These are phyloP conservation scores for Heliconius hewitsoni DNA, from an alignment of 1,140 invertebrate species.

Conservation along the genomic window DNA sequence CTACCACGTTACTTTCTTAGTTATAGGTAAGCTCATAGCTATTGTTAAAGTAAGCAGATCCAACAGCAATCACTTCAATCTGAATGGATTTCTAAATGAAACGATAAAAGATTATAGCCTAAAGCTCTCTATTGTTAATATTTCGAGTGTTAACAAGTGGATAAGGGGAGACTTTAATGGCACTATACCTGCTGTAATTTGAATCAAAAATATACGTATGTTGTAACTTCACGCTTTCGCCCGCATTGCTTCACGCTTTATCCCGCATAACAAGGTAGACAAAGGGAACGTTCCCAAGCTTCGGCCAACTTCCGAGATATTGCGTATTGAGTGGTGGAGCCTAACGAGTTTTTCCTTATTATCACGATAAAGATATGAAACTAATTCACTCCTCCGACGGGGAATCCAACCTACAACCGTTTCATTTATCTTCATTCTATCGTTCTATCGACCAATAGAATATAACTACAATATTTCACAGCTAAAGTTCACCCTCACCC, in stretches of 20 bases:
- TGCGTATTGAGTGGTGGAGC: not conserved
- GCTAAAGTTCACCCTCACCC: slow-evolving; percentile 16
- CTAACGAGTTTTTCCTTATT: not conserved
- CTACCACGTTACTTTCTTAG: not conserved
- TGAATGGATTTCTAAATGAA: not conserved
- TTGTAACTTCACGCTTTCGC: too few species aligned
- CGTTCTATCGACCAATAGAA: not conserved
- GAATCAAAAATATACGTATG: not conserved
- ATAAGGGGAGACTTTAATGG: not conserved
- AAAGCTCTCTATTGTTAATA: not conserved
- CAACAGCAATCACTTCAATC: not conserved
- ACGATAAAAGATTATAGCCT: not conserved
- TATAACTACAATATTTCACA: not conserved
- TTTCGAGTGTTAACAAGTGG: not conserved
- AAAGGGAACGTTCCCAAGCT: not conserved
- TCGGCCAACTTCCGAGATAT: not conserved
- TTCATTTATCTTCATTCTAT: too few species aligned
- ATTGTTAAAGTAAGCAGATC: not conserved
- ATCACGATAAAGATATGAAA: too few species aligned
- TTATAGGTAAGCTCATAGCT: not conserved
- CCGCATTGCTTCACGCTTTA: not conserved
- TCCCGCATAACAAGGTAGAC: not conserved
- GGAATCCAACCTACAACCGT: not conserved
- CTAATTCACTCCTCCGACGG: not conserved
- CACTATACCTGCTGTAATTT: not conserved